These are phyloP conservation scores for Lacanobia wlatinum DNA, from an alignment of 2,888 invertebrate genomes.

Conservation along the genomic window DNA sequence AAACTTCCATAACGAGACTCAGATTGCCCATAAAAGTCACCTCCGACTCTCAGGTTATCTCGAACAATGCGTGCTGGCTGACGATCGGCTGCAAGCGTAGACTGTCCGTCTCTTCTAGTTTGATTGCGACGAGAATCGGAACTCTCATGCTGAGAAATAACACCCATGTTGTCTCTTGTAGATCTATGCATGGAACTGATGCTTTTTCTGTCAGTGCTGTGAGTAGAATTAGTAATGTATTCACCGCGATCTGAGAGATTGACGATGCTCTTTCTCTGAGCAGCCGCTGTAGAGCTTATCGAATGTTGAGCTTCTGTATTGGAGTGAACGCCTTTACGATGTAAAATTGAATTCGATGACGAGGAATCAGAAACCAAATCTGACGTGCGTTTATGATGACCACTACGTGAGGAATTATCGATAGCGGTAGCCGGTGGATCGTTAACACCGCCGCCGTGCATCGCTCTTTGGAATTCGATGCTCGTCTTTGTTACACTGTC, in stretches of 20 bases:
- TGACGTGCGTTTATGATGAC: slow-evolving; percentile 94
- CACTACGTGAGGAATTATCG: slow-evolving; percentile 80
- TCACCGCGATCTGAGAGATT: slow-evolving; percentile 94
- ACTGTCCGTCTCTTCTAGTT: slow-evolving; percentile 89
- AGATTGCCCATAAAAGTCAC: slow-evolving; percentile 94
- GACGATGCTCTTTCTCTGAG: slow-evolving; percentile 95
- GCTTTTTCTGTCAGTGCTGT: slow-evolving; percentile 94
- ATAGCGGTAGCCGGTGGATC: slow-evolving; percentile 65
- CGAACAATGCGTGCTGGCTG: slow-evolving; percentile 91
- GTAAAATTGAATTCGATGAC: slow-evolving; percentile 94
- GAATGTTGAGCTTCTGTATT: slow-evolving; percentile 94
- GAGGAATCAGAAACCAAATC: slow-evolving; percentile 94
- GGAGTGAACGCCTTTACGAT: slow-evolving; percentile 93
- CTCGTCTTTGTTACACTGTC: slow-evolving; percentile 89
- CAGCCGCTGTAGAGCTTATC: slow-evolving; percentile 93
- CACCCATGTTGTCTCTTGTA: slow-evolving; percentile 88
- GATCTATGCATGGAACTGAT: slow-evolving; percentile 95
- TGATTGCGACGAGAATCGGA: slow-evolving; percentile 80
- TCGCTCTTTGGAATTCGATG: slow-evolving; percentile 89
- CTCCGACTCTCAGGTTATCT: slow-evolving; percentile 94
- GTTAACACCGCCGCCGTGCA: slow-evolving; percentile 85
- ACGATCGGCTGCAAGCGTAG: slow-evolving; percentile 90
- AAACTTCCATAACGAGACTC: slow-evolving; percentile 94
- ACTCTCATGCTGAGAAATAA: slow-evolving; percentile 89
- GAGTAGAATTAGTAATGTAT: slow-evolving; percentile 92